phyloP scores from a whole-genome alignment of 2,113 vertebrate genomes.

The Lynx canadensis region DNA sequence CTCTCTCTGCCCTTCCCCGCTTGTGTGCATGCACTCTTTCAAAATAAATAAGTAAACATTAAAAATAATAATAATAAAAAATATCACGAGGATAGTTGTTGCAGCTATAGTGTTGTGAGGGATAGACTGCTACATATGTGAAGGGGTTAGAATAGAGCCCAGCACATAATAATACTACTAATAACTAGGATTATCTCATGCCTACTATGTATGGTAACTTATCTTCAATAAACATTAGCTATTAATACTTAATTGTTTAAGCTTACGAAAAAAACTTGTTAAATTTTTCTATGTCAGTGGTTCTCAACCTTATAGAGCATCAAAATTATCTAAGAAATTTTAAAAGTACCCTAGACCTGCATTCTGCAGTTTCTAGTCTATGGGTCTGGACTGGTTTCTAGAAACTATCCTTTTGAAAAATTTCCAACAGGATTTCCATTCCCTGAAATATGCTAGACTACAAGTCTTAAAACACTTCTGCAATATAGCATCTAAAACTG shows the following conservation, averaged over 20 bases:
- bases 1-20: no score
- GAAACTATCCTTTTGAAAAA: background rate
- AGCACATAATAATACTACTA: background rate
- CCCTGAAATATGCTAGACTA: background rate
- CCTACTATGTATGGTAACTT: background rate
- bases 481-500: background rate
- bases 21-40: no score
- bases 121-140: background rate
- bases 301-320: background rate
- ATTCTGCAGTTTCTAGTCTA: background rate
- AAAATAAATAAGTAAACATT: no score
- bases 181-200: background rate
- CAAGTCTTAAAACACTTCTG: background rate
- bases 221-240: background rate
- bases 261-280: background rate
- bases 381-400: background rate
- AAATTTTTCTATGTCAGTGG: background rate
- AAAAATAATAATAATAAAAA: no score
- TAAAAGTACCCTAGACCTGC: background rate
- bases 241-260: background rate
- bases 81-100: background rate
- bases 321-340: background rate
- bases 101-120: background rate
- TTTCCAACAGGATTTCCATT: background rate
- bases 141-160: background rate